Conservation (phyloP, 2,113 vertebrate species). For the Epinephelus lanceolatus region DNA sequence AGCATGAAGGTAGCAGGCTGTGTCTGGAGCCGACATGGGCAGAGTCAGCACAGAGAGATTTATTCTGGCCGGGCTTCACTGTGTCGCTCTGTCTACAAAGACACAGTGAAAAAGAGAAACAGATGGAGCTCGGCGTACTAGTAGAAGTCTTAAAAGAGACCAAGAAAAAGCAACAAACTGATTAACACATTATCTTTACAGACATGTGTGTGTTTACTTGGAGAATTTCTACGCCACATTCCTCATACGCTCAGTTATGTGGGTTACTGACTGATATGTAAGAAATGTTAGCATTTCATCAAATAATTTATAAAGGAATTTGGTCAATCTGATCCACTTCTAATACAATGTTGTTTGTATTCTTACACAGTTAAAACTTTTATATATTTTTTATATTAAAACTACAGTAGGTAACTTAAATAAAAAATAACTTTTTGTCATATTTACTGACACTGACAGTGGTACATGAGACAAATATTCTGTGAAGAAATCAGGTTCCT, state of each 20-base stretch:
- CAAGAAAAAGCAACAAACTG: neutral
- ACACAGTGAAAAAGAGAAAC: constrained; percentile 46
- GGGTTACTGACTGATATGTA: neutral
- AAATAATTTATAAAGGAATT: constrained; percentile 5
- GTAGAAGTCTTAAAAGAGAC: constrained; percentile 6
- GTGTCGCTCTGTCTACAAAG: neutral
- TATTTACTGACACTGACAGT: too few species aligned
- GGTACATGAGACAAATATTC: too few species aligned
- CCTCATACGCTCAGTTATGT: neutral
- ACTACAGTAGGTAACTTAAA: too few species aligned
- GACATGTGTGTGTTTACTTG: neutral
- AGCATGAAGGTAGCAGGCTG: constrained; percentile 17
- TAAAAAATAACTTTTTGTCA: too few species aligned
- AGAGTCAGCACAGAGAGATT: constrained; percentile 45
- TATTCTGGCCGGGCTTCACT: constrained; percentile 39
- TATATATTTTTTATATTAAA: neutral
- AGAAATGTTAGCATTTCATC: neutral
- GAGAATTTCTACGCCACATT: neutral
- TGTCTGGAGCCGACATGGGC: neutral
- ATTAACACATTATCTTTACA: neutral
- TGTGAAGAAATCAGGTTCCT: too few species aligned
- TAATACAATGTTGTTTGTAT: neutral
- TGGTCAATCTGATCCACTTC: neutral
- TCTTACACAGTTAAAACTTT: neutral
- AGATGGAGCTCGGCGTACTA: constrained; percentile 6